These are phyloP conservation scores for Marmota flaviventris DNA, from an alignment of 2,113 vertebrate genomes.

Conservation along the genomic window DNA sequence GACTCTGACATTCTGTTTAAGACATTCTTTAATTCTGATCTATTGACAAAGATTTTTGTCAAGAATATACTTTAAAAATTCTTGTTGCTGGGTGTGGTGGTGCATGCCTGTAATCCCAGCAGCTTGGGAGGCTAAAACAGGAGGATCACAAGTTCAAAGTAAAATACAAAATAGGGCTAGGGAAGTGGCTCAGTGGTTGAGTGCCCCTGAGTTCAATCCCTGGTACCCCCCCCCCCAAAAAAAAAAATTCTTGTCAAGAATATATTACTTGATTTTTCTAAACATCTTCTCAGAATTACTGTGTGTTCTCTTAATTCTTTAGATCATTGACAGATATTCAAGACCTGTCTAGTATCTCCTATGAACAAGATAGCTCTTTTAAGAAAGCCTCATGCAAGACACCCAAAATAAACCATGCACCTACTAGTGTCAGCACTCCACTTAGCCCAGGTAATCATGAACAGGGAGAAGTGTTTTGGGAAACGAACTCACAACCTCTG, in stretches of 20 bases:
- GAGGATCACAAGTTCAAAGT: too few species aligned
- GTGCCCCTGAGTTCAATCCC: too few species aligned
- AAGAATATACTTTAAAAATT: conserved; percentile 51
- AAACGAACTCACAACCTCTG: not conserved
- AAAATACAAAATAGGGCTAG: too few species aligned
- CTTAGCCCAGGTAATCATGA: conserved; percentile 85
- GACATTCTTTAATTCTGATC: not conserved
- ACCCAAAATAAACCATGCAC: conserved; percentile 71
- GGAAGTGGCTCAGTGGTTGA: too few species aligned
- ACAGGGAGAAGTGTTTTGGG: not conserved
- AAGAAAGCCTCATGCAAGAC: conserved; percentile 70
- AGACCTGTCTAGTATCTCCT: conserved; percentile 88
- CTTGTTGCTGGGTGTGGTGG: not conserved
- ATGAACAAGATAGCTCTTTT: conserved; percentile 73
- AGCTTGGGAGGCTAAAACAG: too few species aligned
- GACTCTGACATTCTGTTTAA: conserved; percentile 16
- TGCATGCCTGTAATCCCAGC: too few species aligned
- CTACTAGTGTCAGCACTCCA: conserved; percentile 86
- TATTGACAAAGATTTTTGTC: not conserved
- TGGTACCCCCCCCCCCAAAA: too few species aligned
- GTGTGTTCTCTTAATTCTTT: conserved; percentile 59
- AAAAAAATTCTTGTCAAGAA: not conserved
- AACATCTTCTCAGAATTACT: conserved; percentile 46
- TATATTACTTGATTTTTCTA: conserved; percentile 53
- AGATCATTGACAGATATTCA: conserved; percentile 88